Evolutionary conservation across 1,140 invertebrate species (phyloP), one percentile per base, ranked within the genome.

Genomic region (Eciton burchellii): DNA sequence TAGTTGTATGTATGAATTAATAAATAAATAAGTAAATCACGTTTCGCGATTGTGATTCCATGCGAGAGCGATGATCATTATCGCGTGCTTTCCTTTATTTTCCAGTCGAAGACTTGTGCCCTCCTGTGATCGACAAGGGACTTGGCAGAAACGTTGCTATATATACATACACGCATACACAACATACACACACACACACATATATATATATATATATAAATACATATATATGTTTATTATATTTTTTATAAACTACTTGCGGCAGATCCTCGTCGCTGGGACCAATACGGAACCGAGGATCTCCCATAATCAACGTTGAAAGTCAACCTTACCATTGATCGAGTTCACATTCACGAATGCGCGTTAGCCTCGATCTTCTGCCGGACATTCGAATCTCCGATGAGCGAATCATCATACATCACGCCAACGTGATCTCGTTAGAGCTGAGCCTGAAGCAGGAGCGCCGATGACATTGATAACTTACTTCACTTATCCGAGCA

Each of bases 81-180:
- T 57, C 52, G 4, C 74, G 83, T 81, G 35, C 52, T 1, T 43
- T 16, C 41, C 49, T 57, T 79, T 54, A 47, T 19, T 76, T 89
- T 89, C 11, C 82, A 92, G 91, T 92, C 91, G 9, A 91, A 89
- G 74, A 90, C 88, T 0, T 92, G 91, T 63, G 84, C 8, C 41
- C 65, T 92, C 54, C 83, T 92, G 68, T 92, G 84, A 92, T 87
- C 70, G 21, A 83, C 21, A 54, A 83, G 35, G 35, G 24, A 83
- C 24, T 59, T 62, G 52, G 35, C 81, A 47, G 24, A 63, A 43
- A 65, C 52, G 83, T 71, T 77, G 84, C 68, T 83, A 57, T 86
- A n/a, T n/a, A n/a, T n/a, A n/a, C n/a, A n/a, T n/a, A n/a, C n/a
- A n/a, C n/a, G n/a, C n/a, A n/a, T n/a, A n/a, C n/a, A n/a, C n/a